Percentiles rank a stretch among this genome's conserved stretches.
Evolutionary conservation across 2,113 vertebrate species (phyloP).

Genomic region (Nibea coibor): DNA sequence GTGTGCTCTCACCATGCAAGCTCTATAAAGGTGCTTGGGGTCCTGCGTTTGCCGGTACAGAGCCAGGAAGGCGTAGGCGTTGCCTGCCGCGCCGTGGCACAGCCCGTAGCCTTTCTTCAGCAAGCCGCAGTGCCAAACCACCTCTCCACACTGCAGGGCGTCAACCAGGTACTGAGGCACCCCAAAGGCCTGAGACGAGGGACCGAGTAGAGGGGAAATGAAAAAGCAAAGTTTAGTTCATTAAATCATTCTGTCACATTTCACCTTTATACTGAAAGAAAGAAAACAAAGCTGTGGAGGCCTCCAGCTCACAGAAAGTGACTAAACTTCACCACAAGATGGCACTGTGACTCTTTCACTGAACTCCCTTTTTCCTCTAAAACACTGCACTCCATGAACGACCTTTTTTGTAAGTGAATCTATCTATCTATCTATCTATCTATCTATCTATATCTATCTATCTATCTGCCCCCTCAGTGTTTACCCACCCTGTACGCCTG

Average conservation of each 20-base stretch:
- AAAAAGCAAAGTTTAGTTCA: not conserved
- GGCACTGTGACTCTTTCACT: constrained; percentile 13
- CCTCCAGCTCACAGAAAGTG: not conserved
- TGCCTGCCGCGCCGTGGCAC: constrained; percentile 94
- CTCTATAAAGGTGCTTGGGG: constrained; percentile 91
- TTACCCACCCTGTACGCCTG: constrained; percentile 97
- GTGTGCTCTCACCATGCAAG: constrained; percentile 90
- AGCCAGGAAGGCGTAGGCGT: constrained; percentile 92
- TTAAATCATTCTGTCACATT: not conserved
- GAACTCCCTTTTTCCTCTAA: too few relatives aligned
- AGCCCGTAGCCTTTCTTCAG: constrained; percentile 96
- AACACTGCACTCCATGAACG: not conserved
- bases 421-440: too few relatives aligned
- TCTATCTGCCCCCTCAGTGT: too few relatives aligned
- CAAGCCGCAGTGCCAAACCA: constrained; percentile 91
- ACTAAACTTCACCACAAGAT: constrained; percentile 52
- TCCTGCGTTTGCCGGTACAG: constrained; percentile 91
- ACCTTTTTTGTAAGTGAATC: not conserved
- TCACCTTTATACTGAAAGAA: not conserved
- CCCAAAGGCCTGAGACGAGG: constrained; percentile 85
- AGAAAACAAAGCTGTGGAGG: not conserved
- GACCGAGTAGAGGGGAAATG: not conserved
- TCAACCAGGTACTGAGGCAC: constrained; percentile 88
- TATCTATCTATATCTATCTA: too few relatives aligned
- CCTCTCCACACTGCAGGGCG: constrained; percentile 90